Conservation (phyloP, 92 coral and sea anemone species). For the Palythoa grandis region DNA sequence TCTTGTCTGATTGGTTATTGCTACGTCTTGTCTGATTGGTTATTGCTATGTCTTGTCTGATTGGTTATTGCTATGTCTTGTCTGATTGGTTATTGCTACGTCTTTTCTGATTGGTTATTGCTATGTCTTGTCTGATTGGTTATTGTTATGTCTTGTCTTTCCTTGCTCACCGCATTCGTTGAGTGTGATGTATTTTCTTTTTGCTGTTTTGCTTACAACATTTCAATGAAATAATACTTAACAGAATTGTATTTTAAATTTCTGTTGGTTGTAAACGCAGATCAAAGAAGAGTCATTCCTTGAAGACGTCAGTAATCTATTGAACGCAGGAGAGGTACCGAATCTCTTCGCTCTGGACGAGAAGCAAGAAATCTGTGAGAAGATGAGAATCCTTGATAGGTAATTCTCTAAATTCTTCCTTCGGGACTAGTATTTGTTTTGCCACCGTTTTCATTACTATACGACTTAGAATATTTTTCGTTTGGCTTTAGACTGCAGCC, state of each 20-base stretch:
- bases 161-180: too few relatives aligned
- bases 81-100: too few relatives aligned
- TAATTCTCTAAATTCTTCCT: slow-evolving; percentile 17
- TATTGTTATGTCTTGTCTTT: too few relatives aligned
- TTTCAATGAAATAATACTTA: neutral
- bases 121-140: too few relatives aligned
- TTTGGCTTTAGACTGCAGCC: too few relatives aligned
- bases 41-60: too few relatives aligned
- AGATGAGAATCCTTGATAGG: slow-evolving; percentile 97
- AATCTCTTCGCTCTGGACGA: slow-evolving; percentile 96
- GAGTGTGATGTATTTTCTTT: neutral
- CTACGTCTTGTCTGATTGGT: too few relatives aligned
- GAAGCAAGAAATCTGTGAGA: slow-evolving; percentile 98
- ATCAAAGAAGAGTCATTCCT: slow-evolving; percentile 97
- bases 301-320: slow-evolving; percentile 94
- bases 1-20: too few relatives aligned
- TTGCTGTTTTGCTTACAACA: neutral
- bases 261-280: slow-evolving; percentile 34
- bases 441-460: too few relatives aligned
- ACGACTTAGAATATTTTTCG: too few relatives aligned
- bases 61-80: too few relatives aligned
- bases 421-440: neutral
- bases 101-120: too few relatives aligned
- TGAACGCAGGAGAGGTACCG: slow-evolving; percentile 99
- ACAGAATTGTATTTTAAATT: neutral